A percentile compares a stretch with the other conserved stretches of the same genome.
phyloP scores from a whole-genome alignment of 1,140 invertebrate genomes.

The Coptotermes formosanus region DNA sequence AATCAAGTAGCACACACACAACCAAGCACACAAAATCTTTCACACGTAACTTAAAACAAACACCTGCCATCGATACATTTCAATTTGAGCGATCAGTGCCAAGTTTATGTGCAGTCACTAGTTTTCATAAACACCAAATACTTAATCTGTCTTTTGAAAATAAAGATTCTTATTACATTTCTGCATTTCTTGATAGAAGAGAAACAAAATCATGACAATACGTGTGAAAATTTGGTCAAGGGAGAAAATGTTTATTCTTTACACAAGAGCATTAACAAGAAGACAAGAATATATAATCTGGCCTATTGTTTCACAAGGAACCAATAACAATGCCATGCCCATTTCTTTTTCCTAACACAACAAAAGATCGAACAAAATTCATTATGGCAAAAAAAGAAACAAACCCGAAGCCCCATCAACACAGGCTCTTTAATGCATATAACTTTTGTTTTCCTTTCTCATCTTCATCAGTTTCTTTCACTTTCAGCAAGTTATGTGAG shows the following conservation, averaged over 20 bases:
- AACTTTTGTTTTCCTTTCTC: not conserved
- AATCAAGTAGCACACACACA: not conserved
- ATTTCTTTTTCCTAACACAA: not conserved
- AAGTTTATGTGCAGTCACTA: not conserved
- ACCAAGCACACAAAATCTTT: constrained; percentile 7
- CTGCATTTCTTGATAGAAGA: not conserved
- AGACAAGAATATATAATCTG: not conserved
- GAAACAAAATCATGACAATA: not conserved
- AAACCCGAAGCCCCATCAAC: not conserved
- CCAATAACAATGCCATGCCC: not conserved
- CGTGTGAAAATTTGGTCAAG: not conserved
- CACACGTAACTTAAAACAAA: constrained; percentile 9
- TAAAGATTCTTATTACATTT: not conserved
- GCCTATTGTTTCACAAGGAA: not conserved
- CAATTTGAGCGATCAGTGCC: not conserved
- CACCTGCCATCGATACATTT: not conserved
- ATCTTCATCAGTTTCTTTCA: not conserved
- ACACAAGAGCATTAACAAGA: not conserved
- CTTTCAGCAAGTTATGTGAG: constrained; percentile 23
- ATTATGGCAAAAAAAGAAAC: not conserved
- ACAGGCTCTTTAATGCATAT: not conserved
- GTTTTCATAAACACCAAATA: not conserved
- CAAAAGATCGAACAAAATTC: not conserved
- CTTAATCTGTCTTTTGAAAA: not conserved
- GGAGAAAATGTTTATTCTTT: not conserved